phyloP scores from a whole-genome alignment of 2,888 invertebrate genomes.

The Psylliodes chrysocephalus region DNA sequence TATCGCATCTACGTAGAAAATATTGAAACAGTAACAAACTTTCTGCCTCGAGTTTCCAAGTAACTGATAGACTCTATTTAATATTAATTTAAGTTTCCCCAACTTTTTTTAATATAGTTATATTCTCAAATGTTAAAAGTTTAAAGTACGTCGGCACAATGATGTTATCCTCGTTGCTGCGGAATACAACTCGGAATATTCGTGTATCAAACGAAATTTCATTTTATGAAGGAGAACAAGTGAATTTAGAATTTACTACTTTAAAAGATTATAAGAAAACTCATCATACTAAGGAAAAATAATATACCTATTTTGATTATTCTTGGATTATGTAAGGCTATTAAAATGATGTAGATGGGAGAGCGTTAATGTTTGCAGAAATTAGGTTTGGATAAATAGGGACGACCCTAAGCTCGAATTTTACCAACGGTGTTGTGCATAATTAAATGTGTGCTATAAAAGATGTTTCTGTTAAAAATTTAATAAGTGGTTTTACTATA shows the following conservation, averaged over 20 bases:
- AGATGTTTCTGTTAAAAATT: no score
- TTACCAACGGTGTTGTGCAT: no score
- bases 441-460: no score
- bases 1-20: background rate
- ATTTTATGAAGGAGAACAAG: conserved; percentile 61
- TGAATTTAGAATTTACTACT: conserved; percentile 62
- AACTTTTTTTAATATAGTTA: conserved; percentile 46
- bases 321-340: conserved; percentile 57
- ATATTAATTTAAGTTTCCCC: conserved; percentile 46
- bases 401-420: conserved; percentile 25
- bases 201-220: conserved; percentile 57
- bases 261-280: conserved; percentile 63
- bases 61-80: conserved; percentile 40
- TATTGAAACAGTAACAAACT: background rate
- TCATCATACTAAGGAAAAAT: conserved; percentile 62
- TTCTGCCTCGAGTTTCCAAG: conserved; percentile 14
- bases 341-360: conserved; percentile 46
- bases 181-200: conserved; percentile 46
- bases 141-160: conserved; percentile 46
- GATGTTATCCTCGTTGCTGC: conserved; percentile 43
- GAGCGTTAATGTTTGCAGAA: conserved; percentile 56
- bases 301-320: conserved; percentile 63
- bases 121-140: conserved; percentile 44
- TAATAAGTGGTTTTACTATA: no score
- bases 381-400: conserved; percentile 51